Base-by-base conservation (phyloP, 2,113 vertebrate species). In the Globicephala melas region DNA sequence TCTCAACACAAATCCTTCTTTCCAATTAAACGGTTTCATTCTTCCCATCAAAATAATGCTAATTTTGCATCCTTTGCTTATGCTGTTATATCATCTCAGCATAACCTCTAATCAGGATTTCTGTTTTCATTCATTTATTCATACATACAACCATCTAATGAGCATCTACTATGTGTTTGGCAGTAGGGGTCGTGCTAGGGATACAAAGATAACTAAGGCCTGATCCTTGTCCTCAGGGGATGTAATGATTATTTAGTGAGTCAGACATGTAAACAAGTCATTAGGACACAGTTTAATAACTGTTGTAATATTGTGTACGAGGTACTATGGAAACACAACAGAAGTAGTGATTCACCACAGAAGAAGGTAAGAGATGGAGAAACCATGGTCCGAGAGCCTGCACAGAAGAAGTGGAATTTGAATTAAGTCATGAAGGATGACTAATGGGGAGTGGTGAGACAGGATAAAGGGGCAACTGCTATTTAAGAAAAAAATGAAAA, bases 261-360 rank as follows among this genome's bases (percentile, higher is more conserved):
- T 95, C 97, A 96, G 74, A 89, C 63, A 20, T 50, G 58, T 76
- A 96, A 94, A 94, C 73, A 95, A n/a, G 81, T 67, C 63, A 31
- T 60, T 58, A 86, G 68, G 82, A 73, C 77, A 94, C 68, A 80
- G 84, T 91, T 92, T 55, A 50, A 88, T 60, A 84, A 95, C 10
- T 31, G 79, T 53, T 60, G 13, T 70, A 68, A 76, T 4, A 8
- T 0, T 93, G 84, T 96, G 81, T 62, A 91, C 76, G 33, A 71
- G 76, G n/a, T 79, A 44, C 93, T 65, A 91, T 65, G 82, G 96
- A 85, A 97, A 97, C 93, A 76, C 76, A 94, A 80, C 1, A 73
- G 89, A 63, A 71, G 50, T 1, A 20, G 36, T 96, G 97, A 97
- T 25, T 97, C 63, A 96, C 70, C 26, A 9, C 21, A 55, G 79